Conservation (phyloP, 2,888 invertebrate genomes). For the Zhuqinia jingwanae region DNA sequence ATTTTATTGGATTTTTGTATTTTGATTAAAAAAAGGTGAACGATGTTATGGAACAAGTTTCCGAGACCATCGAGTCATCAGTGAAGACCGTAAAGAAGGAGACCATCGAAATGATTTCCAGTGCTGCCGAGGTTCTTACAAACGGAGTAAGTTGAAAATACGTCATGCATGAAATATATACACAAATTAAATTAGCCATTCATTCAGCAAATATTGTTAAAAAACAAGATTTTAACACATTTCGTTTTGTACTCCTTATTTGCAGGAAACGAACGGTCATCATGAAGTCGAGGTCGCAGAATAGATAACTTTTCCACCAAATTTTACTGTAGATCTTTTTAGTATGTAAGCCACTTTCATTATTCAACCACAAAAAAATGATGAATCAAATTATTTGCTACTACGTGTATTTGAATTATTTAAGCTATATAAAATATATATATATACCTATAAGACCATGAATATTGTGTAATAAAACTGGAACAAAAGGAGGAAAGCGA, state of each 20-base stretch:
- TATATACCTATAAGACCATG: constrained; percentile 33
- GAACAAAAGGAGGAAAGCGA: not conserved
- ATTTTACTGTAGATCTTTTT: constrained; percentile 67
- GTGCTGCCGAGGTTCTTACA: constrained; percentile 66
- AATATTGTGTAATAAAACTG: constrained; percentile 40
- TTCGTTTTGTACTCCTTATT: constrained; percentile 25
- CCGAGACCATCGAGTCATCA: constrained; percentile 67
- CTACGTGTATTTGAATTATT: constrained; percentile 54
- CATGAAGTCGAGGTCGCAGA: constrained; percentile 75
- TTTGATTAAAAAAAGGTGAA: constrained; percentile 53
- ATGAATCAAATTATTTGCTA: constrained; percentile 68
- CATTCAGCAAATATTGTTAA: too few species aligned
- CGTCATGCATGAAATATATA: not conserved
- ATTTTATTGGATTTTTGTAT: constrained; percentile 15
- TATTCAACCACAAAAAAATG: constrained; percentile 66
- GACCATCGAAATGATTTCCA: constrained; percentile 65
- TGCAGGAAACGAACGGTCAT: constrained; percentile 73
- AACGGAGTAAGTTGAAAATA: constrained; percentile 60
- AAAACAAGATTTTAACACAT: not conserved
- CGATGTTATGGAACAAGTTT: constrained; percentile 66
- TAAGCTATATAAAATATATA: constrained; percentile 20
- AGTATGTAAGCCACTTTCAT: constrained; percentile 61
- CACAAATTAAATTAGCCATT: not conserved
- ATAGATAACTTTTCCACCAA: constrained; percentile 69
- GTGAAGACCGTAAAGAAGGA: constrained; percentile 62